Base-by-base conservation (phyloP, 53 echinoderm and acorn worm species). In the Apostichopus leukothele region DNA sequence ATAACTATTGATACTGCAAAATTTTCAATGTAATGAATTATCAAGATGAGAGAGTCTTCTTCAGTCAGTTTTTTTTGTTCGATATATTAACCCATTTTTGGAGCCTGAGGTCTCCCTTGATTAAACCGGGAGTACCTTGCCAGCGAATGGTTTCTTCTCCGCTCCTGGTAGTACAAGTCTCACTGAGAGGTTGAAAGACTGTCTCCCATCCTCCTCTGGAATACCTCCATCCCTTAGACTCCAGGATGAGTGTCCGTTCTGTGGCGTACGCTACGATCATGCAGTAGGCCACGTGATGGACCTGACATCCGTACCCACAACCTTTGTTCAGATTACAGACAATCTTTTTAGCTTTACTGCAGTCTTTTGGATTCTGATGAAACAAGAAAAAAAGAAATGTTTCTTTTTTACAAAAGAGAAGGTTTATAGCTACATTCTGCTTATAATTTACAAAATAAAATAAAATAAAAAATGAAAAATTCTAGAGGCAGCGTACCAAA, bases 261-360 rank as follows among this genome's bases (percentile, higher is more conserved):
- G 97, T 93, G 75, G 93, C 97, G 86, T 97, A 97, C 21, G 97
- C 97, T 0, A 95, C 92, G 13, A 97, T 95, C 88, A 97, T 91
- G 83, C 97, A 97, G 90, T 95, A 95, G 3, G 93, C 94, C 3
- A 97, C 95, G 53, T 97, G 97, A 86, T 97, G 97, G 5, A 97
- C 93, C 74, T 97, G 97, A 54, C 97, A 97, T 1, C 97, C 97
- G 75, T 97, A 97, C 7, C 97, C 97, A 79, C 95, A 95, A 8
- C 95, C 97, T 55, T 97, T 95, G 86, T 95, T 95, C 51, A 97
- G 91, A 83, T 95, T 94, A 88, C 97, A 97, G 55, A 97, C 97
- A 14, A 97, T 59, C 81, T 97, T 97, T 88, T 94, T 95, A 75
- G 97, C 97, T 90, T 54, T 92, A 23, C 78, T 91, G 86, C 97